These are phyloP conservation scores for Stegodyphus dumicola DNA, from an alignment of 1,140 invertebrate genomes.

Conservation along the genomic window DNA sequence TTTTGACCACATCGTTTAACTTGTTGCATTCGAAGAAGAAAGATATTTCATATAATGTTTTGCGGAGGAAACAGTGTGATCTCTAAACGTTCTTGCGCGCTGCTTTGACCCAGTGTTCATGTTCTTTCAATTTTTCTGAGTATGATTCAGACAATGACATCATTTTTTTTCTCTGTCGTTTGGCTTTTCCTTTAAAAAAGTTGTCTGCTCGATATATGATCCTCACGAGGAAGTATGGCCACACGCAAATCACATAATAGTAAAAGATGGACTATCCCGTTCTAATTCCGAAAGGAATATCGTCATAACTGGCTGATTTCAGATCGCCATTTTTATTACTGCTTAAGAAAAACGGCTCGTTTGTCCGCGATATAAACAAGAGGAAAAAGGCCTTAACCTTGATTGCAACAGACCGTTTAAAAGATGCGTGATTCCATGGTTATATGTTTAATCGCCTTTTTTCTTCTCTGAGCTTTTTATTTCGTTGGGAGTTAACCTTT, in stretches of 20 bases:
- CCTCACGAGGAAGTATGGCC: slow-evolving; percentile 17
- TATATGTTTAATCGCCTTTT: background rate
- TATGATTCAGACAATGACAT: slow-evolving; percentile 18
- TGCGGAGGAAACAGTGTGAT: too few species aligned
- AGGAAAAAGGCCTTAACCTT: slow-evolving; percentile 35
- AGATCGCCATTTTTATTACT: slow-evolving; percentile 2
- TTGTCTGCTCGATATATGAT: slow-evolving; percentile 21
- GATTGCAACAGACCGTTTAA: slow-evolving; percentile 42
- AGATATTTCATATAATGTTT: too few species aligned
- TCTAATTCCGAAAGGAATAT: slow-evolving; percentile 46
- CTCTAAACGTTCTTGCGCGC: too few species aligned
- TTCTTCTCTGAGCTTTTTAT: background rate
- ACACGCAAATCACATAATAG: slow-evolving; percentile 1
- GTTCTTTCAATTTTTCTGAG: too few species aligned
- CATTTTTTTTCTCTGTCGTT: background rate
- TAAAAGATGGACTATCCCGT: slow-evolving; percentile 15
- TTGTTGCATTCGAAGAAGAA: too few species aligned
- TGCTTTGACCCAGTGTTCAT: too few species aligned
- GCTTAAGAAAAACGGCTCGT: too few species aligned
- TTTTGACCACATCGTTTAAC: too few species aligned
- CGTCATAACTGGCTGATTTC: slow-evolving; percentile 47
- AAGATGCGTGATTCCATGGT: slow-evolving; percentile 20
- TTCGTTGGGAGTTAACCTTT: too few species aligned
- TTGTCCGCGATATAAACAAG: slow-evolving; percentile 20
- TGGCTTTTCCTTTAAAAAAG: background rate